Evolutionary conservation across 2,888 invertebrate genomes (phyloP), one percentile per base, ranked within the genome.

Genomic region (Ophioninae sp.): DNA sequence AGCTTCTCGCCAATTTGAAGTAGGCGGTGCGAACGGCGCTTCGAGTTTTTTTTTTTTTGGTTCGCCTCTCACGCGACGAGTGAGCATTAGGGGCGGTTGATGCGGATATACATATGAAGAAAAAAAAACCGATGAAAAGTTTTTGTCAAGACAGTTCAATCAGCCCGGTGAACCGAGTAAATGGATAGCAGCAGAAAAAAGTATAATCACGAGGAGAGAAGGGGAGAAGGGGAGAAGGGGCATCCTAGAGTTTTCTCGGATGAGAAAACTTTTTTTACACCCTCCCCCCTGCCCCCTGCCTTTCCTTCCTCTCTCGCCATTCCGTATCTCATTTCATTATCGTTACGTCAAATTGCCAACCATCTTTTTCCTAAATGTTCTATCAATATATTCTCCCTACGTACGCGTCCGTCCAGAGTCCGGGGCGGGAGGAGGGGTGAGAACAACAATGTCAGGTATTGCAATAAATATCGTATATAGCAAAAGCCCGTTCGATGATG

Each of bases 401-500:
- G 67, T 69, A 77, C 73, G 70, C 77, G 69, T 75, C 76, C 81
- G 73, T 80, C 64, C 65, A 50, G 44, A 41, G 23, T 67, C 68
- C 59, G 20, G n/a, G 62, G 5, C 30, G 37, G 77, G 61, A 69
- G 62, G 30, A 50, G 62, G 69, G 13, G 79, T 86, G 87, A 86
- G 61, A 30, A 70, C 56, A 88, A 90, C 88, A 88, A 90, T 87
- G 85, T 87, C 89, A 89, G 89, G 88, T 91, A 91, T 91, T 91
- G 91, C 91, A 91, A 91, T 91, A 91, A 91, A 90, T 91, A 91
- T 88, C 85, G 85, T 89, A 87, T 50, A 50, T 89, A 89, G 89
- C 88, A 88, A 89, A 88, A 89, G 89, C 89, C 87, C 86, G 84
- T 85, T 80, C 62, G 69, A 50, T 17, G 50, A 80, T 80, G 10